These are phyloP conservation scores for Margaritifera margaritifera DNA, from an alignment of 2,888 invertebrate species.

Conservation along the genomic window DNA sequence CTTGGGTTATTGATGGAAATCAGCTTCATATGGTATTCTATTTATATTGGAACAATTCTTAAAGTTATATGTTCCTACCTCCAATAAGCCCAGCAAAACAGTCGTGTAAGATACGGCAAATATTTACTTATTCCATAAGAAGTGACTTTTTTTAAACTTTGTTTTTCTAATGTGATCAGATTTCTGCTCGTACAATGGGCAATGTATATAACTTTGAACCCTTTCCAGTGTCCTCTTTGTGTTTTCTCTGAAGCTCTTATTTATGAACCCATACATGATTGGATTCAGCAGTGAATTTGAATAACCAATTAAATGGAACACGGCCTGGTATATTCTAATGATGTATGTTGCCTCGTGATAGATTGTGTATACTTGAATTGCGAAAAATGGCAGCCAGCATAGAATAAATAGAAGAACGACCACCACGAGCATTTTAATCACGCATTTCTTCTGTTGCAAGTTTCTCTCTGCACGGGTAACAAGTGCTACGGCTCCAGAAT, in stretches of 20 bases:
- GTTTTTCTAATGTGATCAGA: too few species aligned
- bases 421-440: constrained; percentile 58
- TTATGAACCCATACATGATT: constrained; percentile 62
- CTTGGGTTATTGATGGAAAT: too few species aligned
- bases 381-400: constrained; percentile 64
- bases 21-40: too few species aligned
- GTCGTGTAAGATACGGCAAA: too few species aligned
- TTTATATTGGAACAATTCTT: too few species aligned
- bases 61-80: too few species aligned
- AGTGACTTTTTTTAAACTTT: too few species aligned
- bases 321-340: constrained; percentile 39
- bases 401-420: constrained; percentile 58
- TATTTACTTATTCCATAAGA: too few species aligned
- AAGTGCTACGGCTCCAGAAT: constrained; percentile 38
- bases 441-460: constrained; percentile 45
- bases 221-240: constrained; percentile 13
- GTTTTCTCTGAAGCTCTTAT: constrained; percentile 55
- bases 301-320: constrained; percentile 58
- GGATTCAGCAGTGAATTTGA: constrained; percentile 61
- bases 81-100: too few species aligned
- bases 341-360: constrained; percentile 22
- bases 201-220: background rate
- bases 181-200: background rate
- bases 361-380: constrained; percentile 45
- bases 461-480: constrained; percentile 35